Evolutionary conservation across 2,888 invertebrate species (phyloP), one percentile per base, ranked within the genome.

Genomic region (Drosophila prolongata): DNA sequence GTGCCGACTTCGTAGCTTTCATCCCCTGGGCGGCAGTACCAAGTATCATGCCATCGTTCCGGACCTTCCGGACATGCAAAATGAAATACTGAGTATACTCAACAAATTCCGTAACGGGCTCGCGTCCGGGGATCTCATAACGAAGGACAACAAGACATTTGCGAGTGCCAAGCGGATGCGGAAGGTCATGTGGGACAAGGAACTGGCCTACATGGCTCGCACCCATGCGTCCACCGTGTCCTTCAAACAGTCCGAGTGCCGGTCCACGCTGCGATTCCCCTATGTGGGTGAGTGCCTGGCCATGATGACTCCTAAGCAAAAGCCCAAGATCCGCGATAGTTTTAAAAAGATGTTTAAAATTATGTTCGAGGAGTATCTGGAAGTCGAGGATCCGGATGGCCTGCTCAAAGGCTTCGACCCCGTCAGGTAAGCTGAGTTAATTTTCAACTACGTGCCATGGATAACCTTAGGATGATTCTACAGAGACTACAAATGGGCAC

Each of bases 181-280:
- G 0, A 59, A 56, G 37, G 19, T 89, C 1, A 52, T 84, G 24
- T 85, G 85, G 89, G 85, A 85, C 13, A 4, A 10, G n/a, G 87
- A 85, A 6, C 53, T 85, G 54, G 89, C 49, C 6, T 80, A 84
- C 40, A 67, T 58, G 67, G 75, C 87, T 1, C 68, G 77, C 0
- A 1, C 46, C 0, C 85, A 85, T 35, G 79, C 59, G 0, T 4
- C 50, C 1, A 71, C 73, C 0, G 73, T 89, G 1, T 83, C 85
- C 1, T 77, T 75, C 3, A 69, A 37, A 38, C 81, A 75, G 13
- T 19, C 85, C 1, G 10, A 44, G 0, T 85, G 85, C 35, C 76
- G 82, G 8, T 19, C 79, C 6, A 56, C 73, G 0, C 6, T 6
- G 2, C 81, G 85, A 0, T 89, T 87, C 61, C 73, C 73, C 0